phyloP scores from a whole-genome alignment of 2,113 vertebrate species.

The Camelus bactrianus region DNA sequence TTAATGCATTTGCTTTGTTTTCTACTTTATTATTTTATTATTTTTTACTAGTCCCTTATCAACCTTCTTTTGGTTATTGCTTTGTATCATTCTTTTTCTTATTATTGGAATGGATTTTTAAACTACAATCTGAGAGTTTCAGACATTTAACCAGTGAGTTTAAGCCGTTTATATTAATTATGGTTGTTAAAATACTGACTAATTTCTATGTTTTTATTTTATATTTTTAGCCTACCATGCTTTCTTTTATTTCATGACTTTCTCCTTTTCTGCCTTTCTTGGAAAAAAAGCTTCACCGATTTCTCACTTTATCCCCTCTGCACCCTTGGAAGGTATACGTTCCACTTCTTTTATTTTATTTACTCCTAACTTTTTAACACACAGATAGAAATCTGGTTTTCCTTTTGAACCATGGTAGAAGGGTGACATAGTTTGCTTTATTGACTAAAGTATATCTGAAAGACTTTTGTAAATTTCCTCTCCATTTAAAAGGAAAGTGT shows the following conservation, averaged over 20 bases:
- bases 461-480: not conserved
- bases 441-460: not conserved
- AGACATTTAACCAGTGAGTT: not conserved
- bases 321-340: not conserved
- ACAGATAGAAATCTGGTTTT: not conserved
- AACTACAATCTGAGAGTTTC: not conserved
- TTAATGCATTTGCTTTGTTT: not conserved
- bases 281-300: not conserved
- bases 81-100: not conserved
- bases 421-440: not conserved
- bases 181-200: not conserved
- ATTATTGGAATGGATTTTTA: not conserved
- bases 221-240: not conserved
- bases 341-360: not conserved
- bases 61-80: not conserved
- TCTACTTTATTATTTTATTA: not conserved
- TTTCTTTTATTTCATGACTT: not conserved
- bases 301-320: not conserved
- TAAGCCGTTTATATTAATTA: not conserved
- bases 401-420: not conserved
- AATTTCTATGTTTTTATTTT: not conserved
- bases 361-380: not conserved
- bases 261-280: not conserved
- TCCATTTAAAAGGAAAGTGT: not conserved
- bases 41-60: not conserved